Evolutionary conservation across 92 coral and sea anemone species (phyloP), one percentile per base, ranked within the genome.

Genomic region (Siderastrea radians): DNA sequence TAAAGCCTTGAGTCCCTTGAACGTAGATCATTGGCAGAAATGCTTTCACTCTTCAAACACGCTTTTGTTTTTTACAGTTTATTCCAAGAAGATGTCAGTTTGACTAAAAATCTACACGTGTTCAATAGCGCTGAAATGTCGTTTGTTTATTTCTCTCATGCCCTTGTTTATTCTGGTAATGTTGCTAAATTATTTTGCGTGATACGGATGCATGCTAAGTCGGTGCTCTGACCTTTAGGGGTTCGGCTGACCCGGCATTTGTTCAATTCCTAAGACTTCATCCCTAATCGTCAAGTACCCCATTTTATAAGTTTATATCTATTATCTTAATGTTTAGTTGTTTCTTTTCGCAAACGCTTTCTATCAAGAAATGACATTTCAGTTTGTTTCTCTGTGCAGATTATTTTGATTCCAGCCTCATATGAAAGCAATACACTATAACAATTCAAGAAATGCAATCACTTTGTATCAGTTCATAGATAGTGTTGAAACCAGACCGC

Each of bases 361-460:
- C 68, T 47, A 2, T 12, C 7, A 45, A 53, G 16, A 45, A 73
- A 11, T 54, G 6, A 44, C 16, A n/a, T 14, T 45, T 14, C 5
- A 15, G 15, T 68, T 9, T 68, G 62, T 10, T 69, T 72, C 5
- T 15, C 3, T 16, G 17, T 26, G 7, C 43, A 53, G 67, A 47
- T 72, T 69, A 69, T 70, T 82, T 53, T 12, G n/a, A 69, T 70
- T 82, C 65, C 68, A 82, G 68, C 17, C 47, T 46, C 48, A 13
- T 60, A 44, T 72, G 80, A 84, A 63, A 84, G 87, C 87, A 74
- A 63, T 84, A 74, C 87, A 48, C 16, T 66, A 15, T 73, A 60
- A 53, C 73, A 84, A 84, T 84, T 60, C 53, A 66, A 84, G 80
- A 74, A 84, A 84, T 84, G 87, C 81, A 52, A 83, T 83, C 87